Percentiles rank a stretch among this genome's conserved stretches.
phyloP scores from a whole-genome alignment of 2,113 vertebrate species.

The Grammomys dolichurus region DNA sequence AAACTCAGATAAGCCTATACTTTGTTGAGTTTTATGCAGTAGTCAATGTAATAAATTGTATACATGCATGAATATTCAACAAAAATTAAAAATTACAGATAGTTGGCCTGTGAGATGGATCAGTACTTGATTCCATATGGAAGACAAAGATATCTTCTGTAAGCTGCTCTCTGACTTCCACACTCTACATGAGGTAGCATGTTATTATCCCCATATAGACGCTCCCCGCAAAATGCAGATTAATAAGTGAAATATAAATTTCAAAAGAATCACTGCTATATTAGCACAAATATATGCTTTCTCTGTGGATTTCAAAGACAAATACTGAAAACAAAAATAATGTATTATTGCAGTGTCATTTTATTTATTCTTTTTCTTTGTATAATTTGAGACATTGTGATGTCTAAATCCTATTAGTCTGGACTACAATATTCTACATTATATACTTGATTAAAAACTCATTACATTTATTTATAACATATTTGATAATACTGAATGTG shows the following conservation, averaged over 20 bases:
- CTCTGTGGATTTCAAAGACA: background rate
- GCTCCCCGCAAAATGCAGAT: background rate
- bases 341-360: background rate
- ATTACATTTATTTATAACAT: background rate
- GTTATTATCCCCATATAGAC: accelerated
- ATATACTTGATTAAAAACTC: background rate
- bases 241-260: background rate
- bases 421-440: background rate
- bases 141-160: background rate
- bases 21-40: background rate
- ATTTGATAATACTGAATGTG: background rate
- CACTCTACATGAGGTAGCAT: background rate
- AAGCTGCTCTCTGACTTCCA: background rate
- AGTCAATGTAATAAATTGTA: background rate
- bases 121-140: background rate
- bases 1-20: background rate
- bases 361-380: background rate
- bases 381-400: background rate
- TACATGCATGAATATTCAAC: background rate
- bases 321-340: slow-evolving; percentile 1
- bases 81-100: slow-evolving; percentile 61
- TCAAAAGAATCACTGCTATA: background rate
- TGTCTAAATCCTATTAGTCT: background rate
- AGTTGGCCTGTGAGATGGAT: background rate
- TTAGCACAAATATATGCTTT: background rate